Percentiles rank a stretch among this genome's conserved stretches.
Conservation (phyloP, 1,140 invertebrate species). For the Neelides sp. region DNA sequence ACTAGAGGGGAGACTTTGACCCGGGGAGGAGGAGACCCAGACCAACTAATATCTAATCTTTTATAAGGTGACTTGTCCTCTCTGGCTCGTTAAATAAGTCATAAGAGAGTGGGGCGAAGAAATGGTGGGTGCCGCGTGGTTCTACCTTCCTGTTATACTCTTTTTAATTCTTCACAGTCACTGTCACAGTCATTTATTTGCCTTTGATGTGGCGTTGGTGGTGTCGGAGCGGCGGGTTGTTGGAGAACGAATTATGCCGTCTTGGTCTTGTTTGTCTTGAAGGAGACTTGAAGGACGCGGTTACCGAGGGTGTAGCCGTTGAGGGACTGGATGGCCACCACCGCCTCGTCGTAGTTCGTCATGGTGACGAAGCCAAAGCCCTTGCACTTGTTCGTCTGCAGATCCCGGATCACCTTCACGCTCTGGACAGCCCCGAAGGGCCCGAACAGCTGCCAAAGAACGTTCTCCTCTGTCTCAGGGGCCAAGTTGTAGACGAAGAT, state of each 20-base stretch:
- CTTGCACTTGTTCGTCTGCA: conserved; percentile 98
- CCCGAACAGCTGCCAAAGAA: conserved; percentile 96
- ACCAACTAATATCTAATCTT: too few relatives aligned
- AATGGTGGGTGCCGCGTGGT: too few relatives aligned
- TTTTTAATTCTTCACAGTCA: too few relatives aligned
- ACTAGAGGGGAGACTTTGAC: too few relatives aligned
- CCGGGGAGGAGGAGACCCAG: too few relatives aligned
- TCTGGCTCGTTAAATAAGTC: too few relatives aligned
- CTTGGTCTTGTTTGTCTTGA: conserved; percentile 90
- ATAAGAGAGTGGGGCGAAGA: too few relatives aligned
- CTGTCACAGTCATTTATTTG: too few relatives aligned
- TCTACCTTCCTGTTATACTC: too few relatives aligned
- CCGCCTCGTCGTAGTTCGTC: conserved; percentile 98
- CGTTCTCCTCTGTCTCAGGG: conserved; percentile 95
- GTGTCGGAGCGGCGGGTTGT: too few relatives aligned
- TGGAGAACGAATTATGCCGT: conserved; percentile 53
- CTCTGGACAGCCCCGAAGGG: conserved; percentile 97
- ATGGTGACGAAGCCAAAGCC: conserved; percentile 99
- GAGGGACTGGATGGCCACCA: conserved; percentile 91
- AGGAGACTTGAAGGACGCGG: conserved; percentile 94
- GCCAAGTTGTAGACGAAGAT: conserved; percentile 98
- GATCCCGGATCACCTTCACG: conserved; percentile 93
- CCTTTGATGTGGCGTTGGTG: too few relatives aligned
- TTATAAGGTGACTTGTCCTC: too few relatives aligned
- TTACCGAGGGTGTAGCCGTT: conserved; percentile 97